Evolutionary conservation across 2,888 invertebrate species (phyloP), one percentile per base, ranked within the genome.

Genomic region (Synergus itoensis): DNA sequence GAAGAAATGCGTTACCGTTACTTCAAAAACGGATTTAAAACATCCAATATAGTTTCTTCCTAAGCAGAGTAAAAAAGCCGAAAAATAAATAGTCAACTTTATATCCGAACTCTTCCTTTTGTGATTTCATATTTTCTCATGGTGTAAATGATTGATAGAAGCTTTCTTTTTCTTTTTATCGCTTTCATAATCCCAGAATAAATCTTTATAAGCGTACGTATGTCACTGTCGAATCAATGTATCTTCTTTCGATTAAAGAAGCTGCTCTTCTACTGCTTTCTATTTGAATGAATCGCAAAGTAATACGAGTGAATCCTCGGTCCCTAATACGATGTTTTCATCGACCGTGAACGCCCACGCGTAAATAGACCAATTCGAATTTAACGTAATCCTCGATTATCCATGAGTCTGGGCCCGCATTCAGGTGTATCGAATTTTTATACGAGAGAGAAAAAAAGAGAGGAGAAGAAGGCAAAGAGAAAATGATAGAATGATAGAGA

Each of bases 401-500:
- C 73, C 48, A 48, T 16, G 73, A 73, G 45, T 53, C 73, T 28
- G n/a, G 73, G 36, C 48, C 53, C 36, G 53, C 28, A 73, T 73
- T 73, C 53, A 73, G 73, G 73, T 73, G 73, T 48, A 73, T 73
- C 73, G 36, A 36, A 73, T 73, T 73, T 73, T 73, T 73, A 73
- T 53, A 21, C 14, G 53, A 73, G 64, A 45, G 77, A 73, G 69
- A 21, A 75, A 73, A 79, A 73, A 82, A 67, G 78, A 41, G 63
- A 67, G 77, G 64, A 48, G 63, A 80, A 76, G 60, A 79, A 65
- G 18, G 12, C 12, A 28, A 80, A 79, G 79, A 79, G 77, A 79
- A 76, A 79, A 77, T 53, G 57, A 53, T 64, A 76, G 64, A 53
- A 43, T 43, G 43, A 77, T 78, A 60, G 67, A 77, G 67, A 77